These are phyloP conservation scores for Myocastor coypus DNA, from an alignment of 2,113 vertebrate species.

Conservation along the genomic window DNA sequence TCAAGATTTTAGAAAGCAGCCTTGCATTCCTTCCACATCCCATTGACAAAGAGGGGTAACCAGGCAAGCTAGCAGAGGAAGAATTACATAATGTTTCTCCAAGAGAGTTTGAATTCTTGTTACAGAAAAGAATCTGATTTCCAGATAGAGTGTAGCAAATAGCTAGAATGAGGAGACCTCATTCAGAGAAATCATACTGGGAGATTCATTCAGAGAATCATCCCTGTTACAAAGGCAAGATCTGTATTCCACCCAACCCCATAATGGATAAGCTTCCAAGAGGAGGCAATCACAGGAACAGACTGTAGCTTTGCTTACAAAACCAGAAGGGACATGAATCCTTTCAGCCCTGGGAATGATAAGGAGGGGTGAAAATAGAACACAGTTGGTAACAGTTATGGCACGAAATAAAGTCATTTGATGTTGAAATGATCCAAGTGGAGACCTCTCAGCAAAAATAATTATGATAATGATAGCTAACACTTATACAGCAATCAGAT, in stretches of 20 bases:
- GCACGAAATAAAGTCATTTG: neutral
- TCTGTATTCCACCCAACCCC: neutral
- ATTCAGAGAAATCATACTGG: neutral
- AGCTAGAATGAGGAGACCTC: neutral
- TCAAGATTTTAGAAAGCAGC: neutral
- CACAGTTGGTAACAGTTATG: neutral
- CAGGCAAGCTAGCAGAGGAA: neutral
- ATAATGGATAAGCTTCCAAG: neutral
- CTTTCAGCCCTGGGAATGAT: neutral
- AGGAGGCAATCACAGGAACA: neutral
- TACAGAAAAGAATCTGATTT: neutral
- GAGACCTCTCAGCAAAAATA: slow-evolving; percentile 20
- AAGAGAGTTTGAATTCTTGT: neutral
- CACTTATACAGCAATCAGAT: neutral
- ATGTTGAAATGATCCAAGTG: neutral
- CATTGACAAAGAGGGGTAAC: neutral
- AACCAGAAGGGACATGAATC: neutral
- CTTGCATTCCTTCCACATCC: neutral
- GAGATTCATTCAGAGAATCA: neutral
- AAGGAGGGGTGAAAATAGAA: neutral
- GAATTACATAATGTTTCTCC: neutral
- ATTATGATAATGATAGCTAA: slow-evolving; percentile 13
- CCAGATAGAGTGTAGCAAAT: neutral
- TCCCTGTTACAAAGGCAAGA: neutral
- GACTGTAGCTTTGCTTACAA: neutral